Base-by-base conservation (phyloP, 2,797 vertebrate genomes). In the Okamejei kenojei region DNA sequence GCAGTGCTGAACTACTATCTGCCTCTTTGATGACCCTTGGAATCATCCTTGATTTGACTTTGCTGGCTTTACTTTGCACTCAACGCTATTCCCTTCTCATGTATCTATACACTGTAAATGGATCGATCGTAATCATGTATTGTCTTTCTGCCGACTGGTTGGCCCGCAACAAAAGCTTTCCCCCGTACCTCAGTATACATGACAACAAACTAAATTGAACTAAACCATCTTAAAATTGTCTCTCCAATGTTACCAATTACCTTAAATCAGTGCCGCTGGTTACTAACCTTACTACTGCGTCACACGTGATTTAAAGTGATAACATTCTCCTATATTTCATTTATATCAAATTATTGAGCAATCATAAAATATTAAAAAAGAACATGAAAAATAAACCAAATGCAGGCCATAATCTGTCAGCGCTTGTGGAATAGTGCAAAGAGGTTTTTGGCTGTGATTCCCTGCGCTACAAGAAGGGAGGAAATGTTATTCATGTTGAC, bases 311-410 rank as follows among this genome's bases (percentile, higher is more conserved):
- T 86, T 63, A 84, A 35, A 65, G 29, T 63, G 29, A 19, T 15
- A 17, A n/a, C 6, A 7, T 63, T 86, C 19, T 63, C 26, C 23
- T 23, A 21, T 73, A 82, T n/a, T 86, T 86, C 82, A 86, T 32
- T 86, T 65, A 8, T 63, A n/a, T 84, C n/a, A 63, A 65, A 63
- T 63, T 86, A n/a, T n/a, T n/a, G 58, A 32, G 6, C 26, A 45
- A 90, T 90, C 17, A 90, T 3, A 73, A 91, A 91, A 38, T 91
- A 91, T 38, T 73, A 71, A 84, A 84, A 61, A 29, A 38, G 32
- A 23, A 10, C 63, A 35, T 21, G 65, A 32, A 73, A 35, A 71
- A 71, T 90, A 90, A 73, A 73, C 32, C 32, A 90, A 38, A 21
- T 82, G 19, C 58, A 73, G 35, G 21, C 84, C 35, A 35, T 71